Conservation (phyloP, 2,888 invertebrate genomes). For the Stenolophus ochropezus region DNA sequence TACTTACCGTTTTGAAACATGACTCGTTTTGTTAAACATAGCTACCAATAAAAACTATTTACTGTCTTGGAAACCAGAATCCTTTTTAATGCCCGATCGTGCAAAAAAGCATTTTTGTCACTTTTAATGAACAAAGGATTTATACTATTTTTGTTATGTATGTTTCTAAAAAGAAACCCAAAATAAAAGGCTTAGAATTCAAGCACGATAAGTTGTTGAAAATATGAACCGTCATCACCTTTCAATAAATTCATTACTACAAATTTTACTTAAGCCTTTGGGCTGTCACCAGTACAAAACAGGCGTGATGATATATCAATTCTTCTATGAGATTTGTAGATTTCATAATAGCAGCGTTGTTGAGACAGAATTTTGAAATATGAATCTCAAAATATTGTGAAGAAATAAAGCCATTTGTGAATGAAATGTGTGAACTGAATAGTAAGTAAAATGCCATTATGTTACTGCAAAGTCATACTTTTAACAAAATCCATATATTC, state of each 20-base stretch:
- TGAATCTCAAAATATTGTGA: conserved; percentile 19
- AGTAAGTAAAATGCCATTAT: conserved; percentile 3
- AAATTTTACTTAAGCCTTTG: conserved; percentile 60
- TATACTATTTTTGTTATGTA: too few species aligned
- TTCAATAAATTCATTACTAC: conserved; percentile 38
- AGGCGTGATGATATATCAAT: conserved; percentile 61
- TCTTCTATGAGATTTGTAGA: conserved; percentile 54
- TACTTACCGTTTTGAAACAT: too few species aligned
- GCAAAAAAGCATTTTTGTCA: too few species aligned
- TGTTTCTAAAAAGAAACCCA: too few species aligned
- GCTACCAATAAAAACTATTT: too few species aligned
- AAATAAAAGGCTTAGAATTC: too few species aligned
- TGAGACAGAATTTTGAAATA: conserved; percentile 3
- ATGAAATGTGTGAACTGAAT: conserved; percentile 19
- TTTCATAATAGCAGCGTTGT: background rate
- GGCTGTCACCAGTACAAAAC: conserved; percentile 46
- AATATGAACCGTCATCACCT: background rate
- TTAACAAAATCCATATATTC: conserved; percentile 6
- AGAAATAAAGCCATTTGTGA: conserved; percentile 10
- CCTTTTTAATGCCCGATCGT: too few species aligned
- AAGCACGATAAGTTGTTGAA: background rate
- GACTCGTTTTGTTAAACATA: too few species aligned
- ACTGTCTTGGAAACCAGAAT: too few species aligned
- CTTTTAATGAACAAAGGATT: too few species aligned
- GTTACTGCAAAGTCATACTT: background rate